Percentiles rank a stretch among this genome's conserved stretches.
Conservation (phyloP, 2,113 vertebrate species). For the Pungitius pungitius region DNA sequence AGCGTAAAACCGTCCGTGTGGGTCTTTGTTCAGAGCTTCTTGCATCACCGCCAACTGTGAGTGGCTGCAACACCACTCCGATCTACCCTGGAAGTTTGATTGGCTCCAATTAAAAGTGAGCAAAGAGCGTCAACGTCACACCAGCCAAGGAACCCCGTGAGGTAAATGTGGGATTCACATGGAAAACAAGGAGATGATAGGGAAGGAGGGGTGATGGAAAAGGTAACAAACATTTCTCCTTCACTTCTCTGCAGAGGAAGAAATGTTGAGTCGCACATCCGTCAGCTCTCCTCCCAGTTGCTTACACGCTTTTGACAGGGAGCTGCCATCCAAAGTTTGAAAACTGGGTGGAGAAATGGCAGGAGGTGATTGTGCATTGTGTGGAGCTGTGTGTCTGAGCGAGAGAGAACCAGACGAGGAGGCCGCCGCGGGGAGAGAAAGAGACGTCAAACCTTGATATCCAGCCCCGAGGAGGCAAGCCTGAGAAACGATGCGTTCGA, state of each 20-base stretch:
- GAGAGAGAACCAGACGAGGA: conserved; percentile 19
- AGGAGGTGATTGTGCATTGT: conserved; percentile 20
- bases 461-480: conserved; percentile 34
- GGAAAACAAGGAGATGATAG: conserved; percentile 29
- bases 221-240: conserved; percentile 41
- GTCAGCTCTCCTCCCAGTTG: conserved; percentile 54
- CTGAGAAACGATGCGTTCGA: conserved; percentile 17
- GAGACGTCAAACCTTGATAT: conserved; percentile 32
- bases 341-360: conserved; percentile 49
- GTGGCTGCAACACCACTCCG: conserved; percentile 1
- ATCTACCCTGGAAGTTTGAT: conserved; percentile 1
- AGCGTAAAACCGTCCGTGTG: conserved; percentile 11
- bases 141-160: conserved; percentile 41
- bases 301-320: conserved; percentile 63
- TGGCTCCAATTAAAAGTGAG: conserved; percentile 24
- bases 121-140: conserved; percentile 30
- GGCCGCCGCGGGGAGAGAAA: neutral
- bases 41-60: neutral
- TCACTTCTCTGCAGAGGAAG: conserved; percentile 50
- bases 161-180: conserved; percentile 38
- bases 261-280: conserved; percentile 61
- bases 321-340: conserved; percentile 67
- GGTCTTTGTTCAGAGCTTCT: conserved; percentile 19
- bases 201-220: conserved; percentile 39
- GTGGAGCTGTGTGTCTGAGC: conserved; percentile 7